A percentile compares a stretch with the other conserved stretches of the same genome.
phyloP scores from a whole-genome alignment of 2,113 vertebrate genomes.

The Bos taurus region DNA sequence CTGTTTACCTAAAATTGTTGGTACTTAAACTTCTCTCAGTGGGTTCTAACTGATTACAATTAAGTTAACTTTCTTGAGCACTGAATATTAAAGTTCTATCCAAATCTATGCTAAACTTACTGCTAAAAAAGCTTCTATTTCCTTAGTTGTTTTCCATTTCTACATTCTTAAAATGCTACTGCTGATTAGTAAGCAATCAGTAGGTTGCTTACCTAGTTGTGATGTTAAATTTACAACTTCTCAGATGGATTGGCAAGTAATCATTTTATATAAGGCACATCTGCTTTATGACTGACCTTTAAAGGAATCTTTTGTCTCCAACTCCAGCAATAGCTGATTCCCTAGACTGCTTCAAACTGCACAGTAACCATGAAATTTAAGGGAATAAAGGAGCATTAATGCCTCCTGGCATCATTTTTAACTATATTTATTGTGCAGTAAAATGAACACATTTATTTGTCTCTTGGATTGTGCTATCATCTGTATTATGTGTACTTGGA shows the following conservation, averaged over 20 bases:
- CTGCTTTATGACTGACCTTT: not conserved
- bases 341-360: not conserved
- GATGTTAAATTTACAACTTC: not conserved
- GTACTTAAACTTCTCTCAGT: not conserved
- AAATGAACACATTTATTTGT: not conserved
- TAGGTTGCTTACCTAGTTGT: not conserved
- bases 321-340: not conserved
- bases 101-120: not conserved
- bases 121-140: not conserved
- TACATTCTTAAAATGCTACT: constrained; percentile 9
- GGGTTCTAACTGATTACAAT: not conserved
- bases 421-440: not conserved
- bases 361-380: not conserved
- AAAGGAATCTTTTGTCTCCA: not conserved
- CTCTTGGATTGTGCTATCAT: not conserved
- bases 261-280: not conserved
- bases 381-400: not conserved
- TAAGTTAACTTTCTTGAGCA: constrained; percentile 8
- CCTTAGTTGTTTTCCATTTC: not conserved
- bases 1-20: not conserved
- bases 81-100: not conserved
- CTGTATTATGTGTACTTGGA: not conserved
- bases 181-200: not conserved
- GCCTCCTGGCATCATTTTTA: not conserved
- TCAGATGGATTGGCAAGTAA: not conserved